A percentile compares a stretch with the other conserved stretches of the same genome.
Evolutionary conservation across 37 sponge, comb jelly and placozoan genomes (phyloP).

Genomic region (Dysidea cf. avara): DNA sequence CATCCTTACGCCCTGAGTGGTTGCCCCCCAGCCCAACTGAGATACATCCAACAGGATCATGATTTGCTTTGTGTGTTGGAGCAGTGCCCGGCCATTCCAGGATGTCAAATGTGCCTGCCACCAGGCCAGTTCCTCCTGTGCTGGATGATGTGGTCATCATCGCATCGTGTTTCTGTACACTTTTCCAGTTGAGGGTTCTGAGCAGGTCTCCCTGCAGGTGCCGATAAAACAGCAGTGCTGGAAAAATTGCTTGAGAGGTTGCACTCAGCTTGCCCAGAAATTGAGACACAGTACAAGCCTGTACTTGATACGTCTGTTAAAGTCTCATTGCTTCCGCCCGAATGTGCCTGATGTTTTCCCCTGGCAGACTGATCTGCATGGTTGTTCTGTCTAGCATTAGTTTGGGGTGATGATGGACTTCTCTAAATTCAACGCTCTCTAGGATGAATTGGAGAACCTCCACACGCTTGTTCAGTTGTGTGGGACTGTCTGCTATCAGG

Average conservation of each 20-base stretch:
- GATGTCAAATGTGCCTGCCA: constrained; percentile 3
- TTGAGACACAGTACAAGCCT: background rate
- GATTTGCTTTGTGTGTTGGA: background rate
- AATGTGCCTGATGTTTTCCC: background rate
- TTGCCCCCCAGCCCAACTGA: constrained; percentile 35
- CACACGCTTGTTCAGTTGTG: no score
- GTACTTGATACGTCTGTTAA: background rate
- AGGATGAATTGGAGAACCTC: no score
- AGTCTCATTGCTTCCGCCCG: background rate
- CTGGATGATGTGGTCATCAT: background rate
- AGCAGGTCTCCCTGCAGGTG: constrained; percentile 2
- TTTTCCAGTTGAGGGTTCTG: background rate
- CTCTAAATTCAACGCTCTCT: no score
- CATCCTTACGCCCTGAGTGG: background rate
- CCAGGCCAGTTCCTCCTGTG: constrained; percentile 34
- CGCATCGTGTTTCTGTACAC: constrained; percentile 2
- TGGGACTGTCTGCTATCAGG: no score
- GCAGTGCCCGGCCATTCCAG: constrained; percentile 19
- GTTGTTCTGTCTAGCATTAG: background rate
- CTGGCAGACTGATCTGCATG: constrained; percentile 22
- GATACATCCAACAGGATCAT: constrained; percentile 38
- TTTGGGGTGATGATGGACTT: constrained; percentile 23
- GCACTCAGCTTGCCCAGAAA: constrained; percentile 9
- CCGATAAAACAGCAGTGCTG: constrained; percentile 7
- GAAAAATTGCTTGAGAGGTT: constrained; percentile 6